These are phyloP conservation scores for Myxocyprinus asiaticus DNA, from an alignment of 2,113 vertebrate genomes.

Conservation along the genomic window DNA sequence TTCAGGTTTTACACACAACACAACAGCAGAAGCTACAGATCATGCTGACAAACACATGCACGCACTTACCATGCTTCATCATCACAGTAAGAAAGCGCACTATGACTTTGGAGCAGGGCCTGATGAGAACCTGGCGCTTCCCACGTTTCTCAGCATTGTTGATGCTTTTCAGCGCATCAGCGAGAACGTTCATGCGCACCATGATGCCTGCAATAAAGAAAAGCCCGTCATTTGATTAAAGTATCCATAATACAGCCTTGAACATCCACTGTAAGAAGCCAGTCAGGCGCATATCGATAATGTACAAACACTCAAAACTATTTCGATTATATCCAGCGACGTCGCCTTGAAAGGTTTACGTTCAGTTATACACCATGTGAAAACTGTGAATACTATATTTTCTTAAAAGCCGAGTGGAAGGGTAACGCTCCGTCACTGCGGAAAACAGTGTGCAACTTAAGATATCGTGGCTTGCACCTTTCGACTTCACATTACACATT, in stretches of 20 bases:
- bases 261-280: neutral
- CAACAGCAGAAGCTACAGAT: neutral
- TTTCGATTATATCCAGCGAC: too few relatives aligned
- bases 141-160: constrained; percentile 98
- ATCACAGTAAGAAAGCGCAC: constrained; percentile 97
- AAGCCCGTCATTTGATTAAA: too few relatives aligned
- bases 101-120: constrained; percentile 98
- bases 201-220: constrained; percentile 82
- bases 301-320: neutral
- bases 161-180: constrained; percentile 97
- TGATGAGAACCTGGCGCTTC: constrained; percentile 95
- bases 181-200: constrained; percentile 99
- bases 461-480: too few relatives aligned
- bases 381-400: too few relatives aligned
- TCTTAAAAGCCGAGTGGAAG: neutral
- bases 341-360: too few relatives aligned
- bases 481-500: too few relatives aligned
- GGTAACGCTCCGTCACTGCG: neutral
- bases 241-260: neutral
- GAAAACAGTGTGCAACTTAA: too few relatives aligned
- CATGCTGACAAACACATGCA: neutral
- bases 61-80: constrained; percentile 96
- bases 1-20: too few relatives aligned
- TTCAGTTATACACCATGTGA: neutral
- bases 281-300: neutral